A percentile compares a stretch with the other conserved stretches of the same genome.
Evolutionary conservation across 2,797 vertebrate genomes (phyloP).

Genomic region (Hemitrygon akajei): DNA sequence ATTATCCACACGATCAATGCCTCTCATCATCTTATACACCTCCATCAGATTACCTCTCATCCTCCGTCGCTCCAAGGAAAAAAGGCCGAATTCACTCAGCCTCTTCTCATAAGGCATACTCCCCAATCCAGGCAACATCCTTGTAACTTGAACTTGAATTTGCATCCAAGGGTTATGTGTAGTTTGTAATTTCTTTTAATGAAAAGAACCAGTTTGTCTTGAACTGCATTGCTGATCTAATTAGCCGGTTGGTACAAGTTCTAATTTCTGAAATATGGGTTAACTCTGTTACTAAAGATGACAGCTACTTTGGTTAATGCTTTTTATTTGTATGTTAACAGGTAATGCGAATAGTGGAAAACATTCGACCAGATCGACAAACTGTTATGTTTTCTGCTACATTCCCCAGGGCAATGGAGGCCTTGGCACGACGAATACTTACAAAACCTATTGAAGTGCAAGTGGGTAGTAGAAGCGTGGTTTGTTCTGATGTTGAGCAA

Average conservation of each 20-base stretch:
- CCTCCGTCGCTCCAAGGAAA: no score
- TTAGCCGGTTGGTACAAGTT: neutral
- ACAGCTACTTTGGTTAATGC: neutral
- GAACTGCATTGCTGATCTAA: neutral
- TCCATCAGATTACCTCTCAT: no score
- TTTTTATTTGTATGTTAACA: conserved; percentile 45
- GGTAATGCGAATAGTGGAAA: conserved; percentile 99
- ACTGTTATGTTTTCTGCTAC: conserved; percentile 99
- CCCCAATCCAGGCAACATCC: no score
- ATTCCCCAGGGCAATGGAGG: conserved; percentile 96
- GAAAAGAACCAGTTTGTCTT: neutral
- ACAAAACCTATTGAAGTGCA: conserved; percentile 90
- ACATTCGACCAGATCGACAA: conserved; percentile 89
- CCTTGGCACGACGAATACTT: conserved; percentile 87
- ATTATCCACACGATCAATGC: no score
- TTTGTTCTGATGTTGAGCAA: conserved; percentile 95
- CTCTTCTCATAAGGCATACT: no score
- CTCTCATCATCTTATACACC: no score
- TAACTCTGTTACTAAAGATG: neutral
- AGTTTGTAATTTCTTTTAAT: neutral
- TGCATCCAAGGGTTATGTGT: neutral
- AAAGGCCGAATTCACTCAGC: no score
- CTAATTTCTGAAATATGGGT: neutral
- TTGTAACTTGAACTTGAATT: no score
- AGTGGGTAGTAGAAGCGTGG: conserved; percentile 92